Evolutionary conservation across 2,797 vertebrate species (phyloP), one percentile per base, ranked within the genome.

Genomic region (Myotis daubentonii): DNA sequence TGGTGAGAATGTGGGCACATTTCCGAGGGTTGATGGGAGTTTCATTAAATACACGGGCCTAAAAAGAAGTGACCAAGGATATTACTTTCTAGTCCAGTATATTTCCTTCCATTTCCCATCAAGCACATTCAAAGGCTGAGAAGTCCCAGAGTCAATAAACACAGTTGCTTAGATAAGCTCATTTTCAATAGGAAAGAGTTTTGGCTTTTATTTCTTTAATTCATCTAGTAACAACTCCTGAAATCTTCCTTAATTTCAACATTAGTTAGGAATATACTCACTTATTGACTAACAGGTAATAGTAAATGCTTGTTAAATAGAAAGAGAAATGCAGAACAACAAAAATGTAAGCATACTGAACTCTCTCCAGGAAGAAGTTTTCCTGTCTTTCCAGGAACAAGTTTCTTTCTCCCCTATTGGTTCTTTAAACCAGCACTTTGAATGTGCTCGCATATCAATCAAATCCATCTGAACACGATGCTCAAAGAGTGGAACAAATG

Each of bases 1-100:
- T 99, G 97, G 98, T 99, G 92, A 99, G 98, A 94, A 99, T 99
- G 74, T 99, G 98, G 95, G 98, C 98, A 95, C 98, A 98, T 98
- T 99, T 99, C 96, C 98, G 96, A 70, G 98, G 98, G 89, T 98
- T 99, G 97, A 99, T 98, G 10, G 98, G 98, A 66, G 98, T 98
- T 95, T 99, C 98, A 2, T 99, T 99, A 97, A 99, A 99, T 75
- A 98, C 96, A 41, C 98, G 98, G 94, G 98, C 98, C 98, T 99
- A 94, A 30, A 78, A 96, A 91, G 76, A 97, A 98, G 88, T 25
- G 94, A 97, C 86, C 53, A 91, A 84, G 80, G n/a, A 81, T 8
- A 74, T 91, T 81, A 93, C 13, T 30, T 79, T 62, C 47, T 4
- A 72, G 66, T 6, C 51, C 17, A 5, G 5, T 36, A 62, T 13